Evolutionary conservation across 2,797 vertebrate genomes (phyloP).

Genomic region (Pogoniulus pusillus): DNA sequence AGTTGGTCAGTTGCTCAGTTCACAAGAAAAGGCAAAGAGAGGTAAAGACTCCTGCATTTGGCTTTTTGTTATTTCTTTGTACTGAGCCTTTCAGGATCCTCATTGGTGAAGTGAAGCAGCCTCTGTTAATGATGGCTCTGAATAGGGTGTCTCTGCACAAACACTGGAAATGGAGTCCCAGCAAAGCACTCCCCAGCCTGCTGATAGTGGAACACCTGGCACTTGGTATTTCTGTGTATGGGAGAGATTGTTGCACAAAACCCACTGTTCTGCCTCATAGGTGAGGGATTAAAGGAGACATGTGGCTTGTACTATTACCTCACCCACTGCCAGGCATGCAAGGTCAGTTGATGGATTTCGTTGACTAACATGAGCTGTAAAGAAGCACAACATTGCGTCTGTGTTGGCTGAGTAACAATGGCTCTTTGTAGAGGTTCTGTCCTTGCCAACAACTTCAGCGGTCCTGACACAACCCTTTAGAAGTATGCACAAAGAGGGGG

Average conservation of each 20-base stretch:
- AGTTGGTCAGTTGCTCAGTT: neutral
- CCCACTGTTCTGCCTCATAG: neutral
- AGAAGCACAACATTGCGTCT: neutral
- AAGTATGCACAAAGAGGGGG: neutral
- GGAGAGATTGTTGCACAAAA: neutral
- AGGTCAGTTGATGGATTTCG: neutral
- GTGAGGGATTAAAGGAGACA: neutral
- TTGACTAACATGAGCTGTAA: neutral
- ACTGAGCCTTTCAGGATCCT: neutral
- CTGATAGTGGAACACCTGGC: neutral
- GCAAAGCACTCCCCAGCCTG: neutral
- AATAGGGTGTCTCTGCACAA: rapidly evolving
- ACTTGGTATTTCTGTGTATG: neutral
- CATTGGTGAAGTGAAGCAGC: neutral
- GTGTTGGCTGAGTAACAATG: neutral
- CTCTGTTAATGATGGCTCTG: neutral
- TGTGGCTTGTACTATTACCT: neutral
- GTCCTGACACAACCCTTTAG: neutral
- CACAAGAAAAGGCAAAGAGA: neutral
- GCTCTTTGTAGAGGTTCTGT: neutral
- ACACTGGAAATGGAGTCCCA: neutral
- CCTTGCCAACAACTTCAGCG: neutral
- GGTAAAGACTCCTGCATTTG: neutral
- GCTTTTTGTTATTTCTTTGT: neutral
- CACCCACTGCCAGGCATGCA: neutral